Base-by-base conservation (phyloP, 2,797 vertebrate species). In the Oreonectes daqikongensis region DNA sequence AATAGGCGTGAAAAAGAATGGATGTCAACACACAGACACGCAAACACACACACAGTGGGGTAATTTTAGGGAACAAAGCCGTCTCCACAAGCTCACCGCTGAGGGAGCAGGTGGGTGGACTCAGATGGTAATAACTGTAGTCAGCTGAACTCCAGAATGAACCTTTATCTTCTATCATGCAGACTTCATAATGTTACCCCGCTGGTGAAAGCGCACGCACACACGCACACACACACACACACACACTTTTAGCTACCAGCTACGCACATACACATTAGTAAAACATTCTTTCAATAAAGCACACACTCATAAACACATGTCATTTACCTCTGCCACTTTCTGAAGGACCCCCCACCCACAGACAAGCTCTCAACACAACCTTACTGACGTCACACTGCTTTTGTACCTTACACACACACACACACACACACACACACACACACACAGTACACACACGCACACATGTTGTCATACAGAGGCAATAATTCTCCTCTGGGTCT, bases 71-170 rank as follows among this genome's bases (percentile, higher is more conserved):
- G 63, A 77, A 68, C 79, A 76, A 69, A 78, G 61, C 55, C 53
- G 2, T 46, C 61, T 76, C 50, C 53, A 77, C 32, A 69, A 69
- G 76, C 59, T 73, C 64, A 59, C 73, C n/a, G 12, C 67, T 69
- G 65, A 73, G 73, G 69, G 52, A 68, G 66, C 69, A 72, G 79
- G 78, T 80, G 81, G 81, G 81, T 63, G 50, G 75, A 63, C 66
- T 69, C 53, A n/a, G 26, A 69, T 50, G 22, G 66, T 78, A 80
- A 80, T 80, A 77, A 75, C 66, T 53, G 48, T 28, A 24, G 52
- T 57, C 60, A 64, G 64, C 55, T 75, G 60, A 78, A 75, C 46
- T 68, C 70, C 30, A 77, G 30, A 66, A 75, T 55, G 60, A 80
- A 71, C 32, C 46, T 68, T 63, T 35, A 44, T 61, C 42, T 40